Percentiles rank a stretch among this genome's conserved stretches.
These are phyloP conservation scores for Maccullochella peelii DNA, from an alignment of 2,113 vertebrate genomes.

Conservation along the genomic window DNA sequence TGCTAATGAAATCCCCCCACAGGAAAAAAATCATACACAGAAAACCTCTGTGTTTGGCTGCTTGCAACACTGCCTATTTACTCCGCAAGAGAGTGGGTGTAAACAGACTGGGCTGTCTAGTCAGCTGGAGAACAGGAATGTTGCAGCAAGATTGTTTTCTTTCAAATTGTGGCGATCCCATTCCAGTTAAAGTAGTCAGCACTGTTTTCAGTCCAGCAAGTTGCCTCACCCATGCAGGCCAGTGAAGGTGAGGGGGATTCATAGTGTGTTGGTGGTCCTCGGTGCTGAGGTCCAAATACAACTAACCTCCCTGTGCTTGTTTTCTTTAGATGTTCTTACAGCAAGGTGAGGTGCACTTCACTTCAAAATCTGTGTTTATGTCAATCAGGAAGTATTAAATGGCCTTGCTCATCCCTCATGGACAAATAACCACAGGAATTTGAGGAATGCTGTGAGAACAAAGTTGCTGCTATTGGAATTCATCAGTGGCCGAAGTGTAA, in stretches of 20 bases:
- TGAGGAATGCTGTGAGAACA: conserved; percentile 76
- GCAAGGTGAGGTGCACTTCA: background rate
- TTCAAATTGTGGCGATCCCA: conserved; percentile 30
- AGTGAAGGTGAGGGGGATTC: background rate
- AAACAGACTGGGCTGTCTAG: conserved; percentile 21
- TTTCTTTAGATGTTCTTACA: background rate
- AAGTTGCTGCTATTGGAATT: conserved; percentile 72
- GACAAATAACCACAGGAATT: conserved; percentile 81
- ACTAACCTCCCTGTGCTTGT: background rate
- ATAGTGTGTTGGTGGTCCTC: background rate
- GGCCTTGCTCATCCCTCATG: conserved; percentile 70
- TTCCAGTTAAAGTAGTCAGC: conserved; percentile 38
- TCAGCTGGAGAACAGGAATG: conserved; percentile 70
- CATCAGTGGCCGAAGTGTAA: conserved; percentile 56
- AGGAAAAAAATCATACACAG: background rate
- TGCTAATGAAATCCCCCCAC: conserved; percentile 14
- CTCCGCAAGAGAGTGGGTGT: conserved; percentile 54
- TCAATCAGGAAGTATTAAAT: conserved; percentile 59
- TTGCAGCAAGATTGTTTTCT: conserved; percentile 43
- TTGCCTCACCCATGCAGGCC: conserved; percentile 7
- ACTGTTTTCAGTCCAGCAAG: conserved; percentile 47
- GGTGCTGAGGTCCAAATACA: conserved; percentile 8
- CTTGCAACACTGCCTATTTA: conserved; percentile 36
- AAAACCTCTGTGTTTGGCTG: conserved; percentile 32
- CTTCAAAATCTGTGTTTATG: conserved; percentile 20